Base-by-base conservation (phyloP, 2,113 vertebrate genomes). In the Oenanthe melanoleuca region DNA sequence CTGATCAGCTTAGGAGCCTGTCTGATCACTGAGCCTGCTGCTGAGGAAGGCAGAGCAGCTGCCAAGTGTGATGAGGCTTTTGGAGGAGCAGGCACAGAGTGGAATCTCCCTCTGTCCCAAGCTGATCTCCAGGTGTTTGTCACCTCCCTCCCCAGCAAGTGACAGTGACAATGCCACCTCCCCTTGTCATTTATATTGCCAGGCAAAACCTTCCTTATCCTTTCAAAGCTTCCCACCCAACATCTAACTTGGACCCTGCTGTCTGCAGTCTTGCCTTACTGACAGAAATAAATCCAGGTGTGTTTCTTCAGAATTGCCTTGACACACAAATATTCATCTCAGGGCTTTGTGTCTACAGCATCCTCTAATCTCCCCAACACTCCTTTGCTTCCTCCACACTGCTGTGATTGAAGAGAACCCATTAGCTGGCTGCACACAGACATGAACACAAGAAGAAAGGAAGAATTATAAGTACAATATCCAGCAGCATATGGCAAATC, bases 391-490 rank as follows among this genome's bases (percentile, higher is more conserved):
- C 38, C 56, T 42, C 81, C 69, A 14, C n/a, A 1, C 44, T 50
- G 63, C 52, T 81, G 44, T 24, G 72, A 79, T 16, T 86, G 50
- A 95, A 38, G 57, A 87, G 73, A 87, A 16, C 14, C 59, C 70
- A 82, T 95, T 85, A 94, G 38, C 67, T 1, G 5, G 15, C 70
- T 56, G 40, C 56, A 71, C 56, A 55, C 1, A 0, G 34, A 37
- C 55, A 20, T 15, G 57, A 29, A 47, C 40, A 31, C 50, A 28
- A 64, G 56, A 52, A 72, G 66, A 88, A 85, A 75, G 37, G 45
- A 89, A 88, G 80, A 88, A 89, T 93, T 73, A 5, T 31, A 89
- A 79, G 49, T 29, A 69, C n/a, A 73, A 71, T 55, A 88, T 90
- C 52, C 77, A 89, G 44, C 47, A 85, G 70, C 86, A 91, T 87